Percentiles rank a stretch among this genome's conserved stretches.
phyloP scores from a whole-genome alignment of 2,888 invertebrate species.

The Sminthurinus aureus region DNA sequence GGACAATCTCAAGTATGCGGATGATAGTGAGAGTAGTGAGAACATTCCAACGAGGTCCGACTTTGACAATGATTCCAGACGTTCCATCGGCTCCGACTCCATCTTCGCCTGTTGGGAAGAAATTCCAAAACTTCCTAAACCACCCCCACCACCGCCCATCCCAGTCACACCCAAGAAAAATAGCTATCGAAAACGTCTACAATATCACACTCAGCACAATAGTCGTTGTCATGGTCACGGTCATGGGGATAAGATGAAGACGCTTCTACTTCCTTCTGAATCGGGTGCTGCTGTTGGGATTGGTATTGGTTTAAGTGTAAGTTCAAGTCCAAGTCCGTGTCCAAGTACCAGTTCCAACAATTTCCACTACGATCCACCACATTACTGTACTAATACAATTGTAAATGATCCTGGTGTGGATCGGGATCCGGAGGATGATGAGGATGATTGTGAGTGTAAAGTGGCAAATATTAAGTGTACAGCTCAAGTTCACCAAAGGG shows the following conservation, averaged over 20 bases:
- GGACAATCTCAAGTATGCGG: conserved; percentile 56
- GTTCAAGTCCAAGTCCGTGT: not conserved
- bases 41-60: conserved; percentile 57
- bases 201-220: not conserved
- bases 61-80: conserved; percentile 69
- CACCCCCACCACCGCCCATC: conserved; percentile 35
- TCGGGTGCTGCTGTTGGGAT: too few species aligned
- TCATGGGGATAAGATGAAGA: not conserved
- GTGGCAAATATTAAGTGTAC: conserved; percentile 49
- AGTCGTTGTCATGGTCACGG: not conserved
- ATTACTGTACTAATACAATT: too few species aligned
- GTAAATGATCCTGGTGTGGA: not conserved
- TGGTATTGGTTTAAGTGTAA: too few species aligned
- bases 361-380: too few species aligned
- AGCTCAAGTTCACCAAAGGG: conserved; percentile 57
- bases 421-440: conserved; percentile 26
- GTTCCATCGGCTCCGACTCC: conserved; percentile 75
- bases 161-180: conserved; percentile 9
- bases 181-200: not conserved
- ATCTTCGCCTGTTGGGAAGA: conserved; percentile 68
- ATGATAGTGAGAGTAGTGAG: conserved; percentile 57
- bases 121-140: conserved; percentile 31
- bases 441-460: conserved; percentile 49
- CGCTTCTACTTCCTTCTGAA: not conserved
- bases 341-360: not conserved